Conservation (phyloP, 2,888 invertebrate species). For the Cryptocheilus praepositus region DNA sequence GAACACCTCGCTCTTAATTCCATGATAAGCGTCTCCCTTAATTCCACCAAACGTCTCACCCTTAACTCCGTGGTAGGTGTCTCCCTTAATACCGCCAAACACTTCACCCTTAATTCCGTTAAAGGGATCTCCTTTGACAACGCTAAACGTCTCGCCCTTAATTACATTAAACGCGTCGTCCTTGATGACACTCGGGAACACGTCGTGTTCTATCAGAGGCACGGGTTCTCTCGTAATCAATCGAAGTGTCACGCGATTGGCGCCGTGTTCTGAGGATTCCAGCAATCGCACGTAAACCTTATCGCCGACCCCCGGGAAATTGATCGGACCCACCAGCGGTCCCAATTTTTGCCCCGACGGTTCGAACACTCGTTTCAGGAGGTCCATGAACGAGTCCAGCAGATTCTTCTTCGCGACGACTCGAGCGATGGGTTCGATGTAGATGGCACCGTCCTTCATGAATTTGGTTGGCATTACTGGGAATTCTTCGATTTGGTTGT, state of each 20-base stretch:
- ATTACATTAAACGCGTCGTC: constrained; percentile 8
- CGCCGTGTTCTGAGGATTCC: constrained; percentile 35
- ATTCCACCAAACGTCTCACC: background rate
- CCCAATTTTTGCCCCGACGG: constrained; percentile 39
- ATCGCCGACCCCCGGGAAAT: constrained; percentile 56
- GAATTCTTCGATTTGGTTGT: constrained; percentile 32
- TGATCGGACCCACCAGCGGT: constrained; percentile 59
- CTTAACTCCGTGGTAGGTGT: constrained; percentile 7
- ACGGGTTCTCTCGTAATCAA: constrained; percentile 40
- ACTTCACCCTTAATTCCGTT: too few species aligned
- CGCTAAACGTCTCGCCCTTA: constrained; percentile 6
- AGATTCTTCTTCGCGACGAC: constrained; percentile 33
- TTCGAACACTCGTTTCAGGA: constrained; percentile 35
- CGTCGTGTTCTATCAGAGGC: constrained; percentile 1
- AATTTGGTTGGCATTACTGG: constrained; percentile 13
- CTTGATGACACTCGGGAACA: background rate
- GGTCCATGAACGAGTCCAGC: constrained; percentile 52
- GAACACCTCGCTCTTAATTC: too few species aligned
- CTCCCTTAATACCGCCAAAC: constrained; percentile 5
- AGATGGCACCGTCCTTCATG: constrained; percentile 28
- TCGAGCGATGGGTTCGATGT: constrained; percentile 44
- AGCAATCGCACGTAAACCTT: constrained; percentile 59
- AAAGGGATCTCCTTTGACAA: too few species aligned
- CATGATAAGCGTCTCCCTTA: too few species aligned
- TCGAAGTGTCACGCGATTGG: constrained; percentile 55